Evolutionary conservation across 2,797 vertebrate species (phyloP).

Genomic region (Pantherophis alleghaniensis): DNA sequence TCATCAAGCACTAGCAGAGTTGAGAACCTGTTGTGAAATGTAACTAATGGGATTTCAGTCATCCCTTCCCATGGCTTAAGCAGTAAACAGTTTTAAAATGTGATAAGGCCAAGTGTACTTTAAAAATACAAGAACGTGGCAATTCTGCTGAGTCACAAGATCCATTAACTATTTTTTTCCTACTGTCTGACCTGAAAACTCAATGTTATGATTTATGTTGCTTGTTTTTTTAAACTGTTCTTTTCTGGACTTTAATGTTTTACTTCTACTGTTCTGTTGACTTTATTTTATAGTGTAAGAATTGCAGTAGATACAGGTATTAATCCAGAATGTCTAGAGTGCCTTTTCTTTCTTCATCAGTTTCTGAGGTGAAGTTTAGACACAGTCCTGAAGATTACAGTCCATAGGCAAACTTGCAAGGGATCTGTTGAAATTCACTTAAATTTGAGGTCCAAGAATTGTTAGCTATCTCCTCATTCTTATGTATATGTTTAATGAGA

Average conservation of each 20-base stretch:
- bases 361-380: constrained; percentile 53
- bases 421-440: neutral
- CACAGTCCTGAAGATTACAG: constrained; percentile 2
- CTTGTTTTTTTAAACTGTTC: neutral
- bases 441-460: neutral
- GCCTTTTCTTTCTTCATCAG: constrained; percentile 47
- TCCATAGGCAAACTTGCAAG: constrained; percentile 1
- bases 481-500: neutral
- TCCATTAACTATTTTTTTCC: neutral
- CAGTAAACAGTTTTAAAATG: neutral
- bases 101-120: neutral
- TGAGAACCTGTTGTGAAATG: neutral
- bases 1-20: neutral
- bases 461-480: constrained; percentile 39
- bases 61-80: neutral
- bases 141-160: neutral
- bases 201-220: constrained; percentile 22
- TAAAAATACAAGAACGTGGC: neutral
- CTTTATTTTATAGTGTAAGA: constrained; percentile 15
- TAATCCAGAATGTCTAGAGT: constrained; percentile 31
- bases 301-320: constrained; percentile 43
- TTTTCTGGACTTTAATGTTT: constrained; percentile 37
- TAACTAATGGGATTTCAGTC: neutral
- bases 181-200: constrained; percentile 39
- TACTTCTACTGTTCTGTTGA: constrained; percentile 13